A percentile compares a stretch with the other conserved stretches of the same genome.
phyloP scores from a whole-genome alignment of 2,888 invertebrate species.

The Horisme vitalbata region DNA sequence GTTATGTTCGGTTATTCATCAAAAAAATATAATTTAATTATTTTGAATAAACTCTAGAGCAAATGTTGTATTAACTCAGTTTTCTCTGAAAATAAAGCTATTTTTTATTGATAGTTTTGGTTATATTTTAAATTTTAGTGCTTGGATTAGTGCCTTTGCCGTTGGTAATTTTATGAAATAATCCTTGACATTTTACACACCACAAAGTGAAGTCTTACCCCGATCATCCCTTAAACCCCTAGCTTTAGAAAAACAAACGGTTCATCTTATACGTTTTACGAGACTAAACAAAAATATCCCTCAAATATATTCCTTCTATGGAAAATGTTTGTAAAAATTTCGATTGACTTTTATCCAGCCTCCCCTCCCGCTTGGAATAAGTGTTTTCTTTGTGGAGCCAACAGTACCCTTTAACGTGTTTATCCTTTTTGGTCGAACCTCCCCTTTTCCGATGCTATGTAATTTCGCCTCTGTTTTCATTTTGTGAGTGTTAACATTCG shows the following conservation, averaged over 20 bases:
- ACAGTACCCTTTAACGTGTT: conserved; percentile 78
- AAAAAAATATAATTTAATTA: too few species aligned
- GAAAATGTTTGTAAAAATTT: conserved; percentile 61
- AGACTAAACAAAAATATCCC: conserved; percentile 25
- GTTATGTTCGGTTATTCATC: too few species aligned
- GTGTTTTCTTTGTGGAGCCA: conserved; percentile 79
- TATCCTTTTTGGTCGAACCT: conserved; percentile 70
- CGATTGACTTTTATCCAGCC: conserved; percentile 64
- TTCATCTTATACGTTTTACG: conserved; percentile 22
- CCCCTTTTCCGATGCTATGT: conserved; percentile 60
- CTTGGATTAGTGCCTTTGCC: too few species aligned
- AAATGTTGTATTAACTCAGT: too few species aligned
- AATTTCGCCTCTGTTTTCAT: conserved; percentile 60
- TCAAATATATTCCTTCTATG: conserved; percentile 29
- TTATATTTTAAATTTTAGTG: too few species aligned
- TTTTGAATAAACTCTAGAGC: too few species aligned
- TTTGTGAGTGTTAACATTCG: conserved; percentile 40
- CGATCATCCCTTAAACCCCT: conserved; percentile 9
- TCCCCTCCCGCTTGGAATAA: conserved; percentile 55
- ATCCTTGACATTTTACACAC: too few species aligned
- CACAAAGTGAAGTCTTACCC: too few species aligned
- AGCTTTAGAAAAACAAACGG: conserved; percentile 18
- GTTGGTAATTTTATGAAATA: too few species aligned
- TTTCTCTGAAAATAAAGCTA: too few species aligned
- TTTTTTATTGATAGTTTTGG: too few species aligned